These are phyloP conservation scores for Pithys albifrons DNA, from an alignment of 2,113 vertebrate genomes.

Conservation along the genomic window DNA sequence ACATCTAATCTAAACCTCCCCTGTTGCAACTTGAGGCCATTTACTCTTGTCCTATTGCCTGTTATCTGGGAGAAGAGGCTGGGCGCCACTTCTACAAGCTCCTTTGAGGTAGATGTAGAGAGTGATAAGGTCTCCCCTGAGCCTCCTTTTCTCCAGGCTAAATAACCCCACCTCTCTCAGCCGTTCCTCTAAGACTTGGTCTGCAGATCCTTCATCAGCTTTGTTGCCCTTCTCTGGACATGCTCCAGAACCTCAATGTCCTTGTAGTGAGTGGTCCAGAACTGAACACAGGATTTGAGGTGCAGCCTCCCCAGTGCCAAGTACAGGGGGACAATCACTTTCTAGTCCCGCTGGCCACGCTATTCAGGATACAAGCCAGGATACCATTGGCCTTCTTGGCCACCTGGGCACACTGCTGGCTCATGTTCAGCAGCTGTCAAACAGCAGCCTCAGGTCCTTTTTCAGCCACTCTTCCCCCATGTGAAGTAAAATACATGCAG, in stretches of 20 bases:
- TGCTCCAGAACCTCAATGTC: accelerated
- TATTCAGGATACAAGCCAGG: neutral
- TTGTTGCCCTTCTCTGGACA: neutral
- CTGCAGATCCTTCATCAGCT: neutral
- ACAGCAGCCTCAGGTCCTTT: neutral
- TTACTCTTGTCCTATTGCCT: neutral
- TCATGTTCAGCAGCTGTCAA: neutral
- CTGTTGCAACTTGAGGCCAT: neutral
- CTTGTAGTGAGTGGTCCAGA: neutral
- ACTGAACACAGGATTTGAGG: neutral
- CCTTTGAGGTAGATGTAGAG: neutral
- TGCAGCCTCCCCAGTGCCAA: accelerated
- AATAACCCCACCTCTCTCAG: neutral
- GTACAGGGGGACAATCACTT: neutral
- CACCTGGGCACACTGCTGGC: neutral
- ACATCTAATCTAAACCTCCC: neutral
- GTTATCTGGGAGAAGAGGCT: neutral
- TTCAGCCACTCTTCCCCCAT: neutral
- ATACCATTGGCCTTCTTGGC: neutral
- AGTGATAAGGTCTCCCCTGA: neutral
- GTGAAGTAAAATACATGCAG: too few relatives aligned
- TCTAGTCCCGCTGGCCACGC: neutral
- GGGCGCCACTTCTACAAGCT: neutral
- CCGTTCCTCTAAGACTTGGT: neutral
- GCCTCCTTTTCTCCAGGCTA: neutral